A percentile compares a stretch with the other conserved stretches of the same genome.
phyloP scores from a whole-genome alignment of 2,888 invertebrate genomes.

The Hylaea fasciaria region DNA sequence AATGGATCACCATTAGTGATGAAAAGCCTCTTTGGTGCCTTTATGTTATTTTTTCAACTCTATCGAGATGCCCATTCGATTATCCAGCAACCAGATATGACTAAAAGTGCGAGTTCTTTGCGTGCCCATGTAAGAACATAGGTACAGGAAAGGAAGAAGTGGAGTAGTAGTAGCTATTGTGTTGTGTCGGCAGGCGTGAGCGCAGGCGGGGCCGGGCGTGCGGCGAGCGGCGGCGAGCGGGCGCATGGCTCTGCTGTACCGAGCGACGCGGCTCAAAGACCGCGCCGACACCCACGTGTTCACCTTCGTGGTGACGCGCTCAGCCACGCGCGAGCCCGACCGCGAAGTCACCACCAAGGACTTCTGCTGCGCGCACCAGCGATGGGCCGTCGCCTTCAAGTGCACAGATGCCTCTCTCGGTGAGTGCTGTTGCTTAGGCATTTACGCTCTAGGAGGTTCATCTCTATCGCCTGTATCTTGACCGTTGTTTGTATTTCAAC shows the following conservation, averaged over 20 bases:
- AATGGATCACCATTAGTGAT: too few relatives aligned
- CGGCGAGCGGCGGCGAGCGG: conserved; percentile 59
- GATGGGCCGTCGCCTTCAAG: conserved; percentile 92
- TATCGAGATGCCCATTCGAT: too few relatives aligned
- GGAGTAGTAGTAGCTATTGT: too few relatives aligned
- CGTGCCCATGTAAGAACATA: too few relatives aligned
- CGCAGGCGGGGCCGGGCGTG: conserved; percentile 76
- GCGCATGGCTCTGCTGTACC: conserved; percentile 91
- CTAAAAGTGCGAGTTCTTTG: too few relatives aligned
- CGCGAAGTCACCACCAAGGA: conserved; percentile 93
- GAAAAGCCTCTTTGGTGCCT: too few relatives aligned
- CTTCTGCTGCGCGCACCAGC: conserved; percentile 92
- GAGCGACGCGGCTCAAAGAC: conserved; percentile 93
- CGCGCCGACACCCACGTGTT: conserved; percentile 93
- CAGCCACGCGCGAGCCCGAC: conserved; percentile 90
- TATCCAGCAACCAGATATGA: too few relatives aligned
- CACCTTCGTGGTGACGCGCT: conserved; percentile 92
- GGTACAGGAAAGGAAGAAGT: too few relatives aligned
- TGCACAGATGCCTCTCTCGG: conserved; percentile 89
- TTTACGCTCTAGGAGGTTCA: too few relatives aligned
- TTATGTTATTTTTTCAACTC: too few relatives aligned
- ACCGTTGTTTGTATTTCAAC: conserved; percentile 61
- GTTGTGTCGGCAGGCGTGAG: conserved; percentile 56
- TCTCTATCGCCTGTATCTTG: not conserved
- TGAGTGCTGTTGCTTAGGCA: conserved; percentile 45